A percentile compares a stretch with the other conserved stretches of the same genome.
These are phyloP conservation scores for Scolopax bukidnonensis DNA, from an alignment of 2,797 vertebrate species.

Conservation along the genomic window DNA sequence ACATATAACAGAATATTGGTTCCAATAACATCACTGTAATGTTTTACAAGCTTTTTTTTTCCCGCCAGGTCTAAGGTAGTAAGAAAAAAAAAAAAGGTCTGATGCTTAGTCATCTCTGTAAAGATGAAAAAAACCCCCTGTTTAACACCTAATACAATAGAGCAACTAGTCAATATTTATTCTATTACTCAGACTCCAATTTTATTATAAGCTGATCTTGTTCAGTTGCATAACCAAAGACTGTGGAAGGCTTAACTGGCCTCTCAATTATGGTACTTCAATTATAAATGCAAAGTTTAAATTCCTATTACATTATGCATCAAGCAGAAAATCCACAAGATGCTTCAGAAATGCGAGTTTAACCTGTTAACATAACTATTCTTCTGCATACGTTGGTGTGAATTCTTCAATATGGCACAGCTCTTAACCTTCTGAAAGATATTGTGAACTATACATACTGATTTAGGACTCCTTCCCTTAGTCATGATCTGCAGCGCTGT, in stretches of 20 bases:
- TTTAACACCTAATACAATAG: neutral
- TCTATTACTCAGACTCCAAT: neutral
- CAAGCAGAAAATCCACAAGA: neutral
- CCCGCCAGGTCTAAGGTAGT: neutral
- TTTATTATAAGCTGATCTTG: neutral
- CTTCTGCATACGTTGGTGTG: neutral
- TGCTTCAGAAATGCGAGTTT: neutral
- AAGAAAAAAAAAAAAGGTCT: neutral
- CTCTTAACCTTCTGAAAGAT: neutral
- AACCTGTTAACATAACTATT: neutral
- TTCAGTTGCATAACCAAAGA: neutral
- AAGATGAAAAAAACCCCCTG: neutral
- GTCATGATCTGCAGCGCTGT: slow-evolving; percentile 90
- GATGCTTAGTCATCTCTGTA: neutral
- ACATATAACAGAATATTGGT: neutral
- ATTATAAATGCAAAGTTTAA: neutral
- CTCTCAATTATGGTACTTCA: neutral
- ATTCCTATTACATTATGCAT: neutral
- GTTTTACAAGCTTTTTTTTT: neutral
- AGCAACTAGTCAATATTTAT: neutral
- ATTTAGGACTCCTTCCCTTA: slow-evolving; percentile 63
- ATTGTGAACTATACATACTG: slow-evolving; percentile 1
- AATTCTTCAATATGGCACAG: neutral
- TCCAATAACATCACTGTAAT: neutral
- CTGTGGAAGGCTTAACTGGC: neutral